Evolutionary conservation across 2,797 vertebrate genomes (phyloP), one percentile per base, ranked within the genome.

Genomic region (Trematomus bernacchii): DNA sequence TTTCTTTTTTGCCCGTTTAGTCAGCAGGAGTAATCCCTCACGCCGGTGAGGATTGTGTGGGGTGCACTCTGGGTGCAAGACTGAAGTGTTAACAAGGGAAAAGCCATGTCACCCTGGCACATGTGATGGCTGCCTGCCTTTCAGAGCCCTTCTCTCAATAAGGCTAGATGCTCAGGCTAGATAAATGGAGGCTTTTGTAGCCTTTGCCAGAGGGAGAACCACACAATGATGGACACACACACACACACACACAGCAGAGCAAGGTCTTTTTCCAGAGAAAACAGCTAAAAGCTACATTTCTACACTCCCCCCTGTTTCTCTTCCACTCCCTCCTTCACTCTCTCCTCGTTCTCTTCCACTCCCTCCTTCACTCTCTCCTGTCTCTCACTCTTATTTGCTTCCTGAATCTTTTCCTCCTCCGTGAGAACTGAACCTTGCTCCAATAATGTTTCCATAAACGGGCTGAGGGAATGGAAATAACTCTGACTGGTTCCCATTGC

Each of bases 381-480:
- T 75, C 67, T 82, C 76, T 73, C 73, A 62, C 82, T 80, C 86
- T 81, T 66, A 77, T 82, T 82, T 65, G 16, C 67, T 81, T 83
- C 80, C 79, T 58, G 14, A 84, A 69, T 84, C 81, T 79, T 77
- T 79, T 84, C 73, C 81, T 90, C 60, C 86, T 91, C 76, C 76
- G 83, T 94, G 92, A 91, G 94, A 94, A 93, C 87, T 86, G 79
- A 91, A 91, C 86, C 87, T 67, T 78, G 62, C 82, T 84, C 85
- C 76, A 84, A 85, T 90, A 90, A 91, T 93, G 91, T 93, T 95
- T 93, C 91, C 90, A 93, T 89, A 89, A 93, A 91, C 73, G 68
- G 87, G 85, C 77, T 92, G 91, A 94, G 92, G 84, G 91, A 94
- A 93, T 95, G 94, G 93, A 94, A 95, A 94, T 93, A 93, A 88